These are phyloP conservation scores for Zygothrica quintamaculata DNA, from an alignment of 2,888 invertebrate genomes.

Conservation along the genomic window DNA sequence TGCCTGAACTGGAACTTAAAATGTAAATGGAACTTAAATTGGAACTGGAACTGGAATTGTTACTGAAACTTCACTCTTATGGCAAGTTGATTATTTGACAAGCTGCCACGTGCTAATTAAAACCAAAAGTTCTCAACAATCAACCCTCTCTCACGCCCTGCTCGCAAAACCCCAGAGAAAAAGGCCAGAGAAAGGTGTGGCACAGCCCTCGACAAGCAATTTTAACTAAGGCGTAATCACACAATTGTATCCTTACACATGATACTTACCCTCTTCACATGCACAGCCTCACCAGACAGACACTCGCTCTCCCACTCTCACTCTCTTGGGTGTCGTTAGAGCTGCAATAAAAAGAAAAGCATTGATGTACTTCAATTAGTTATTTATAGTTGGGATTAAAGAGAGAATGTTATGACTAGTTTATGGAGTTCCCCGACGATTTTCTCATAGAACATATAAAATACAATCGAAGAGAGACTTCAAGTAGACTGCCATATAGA, in stretches of 20 bases:
- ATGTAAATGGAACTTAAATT: neutral
- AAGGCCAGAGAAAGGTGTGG: constrained; percentile 26
- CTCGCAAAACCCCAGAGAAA: neutral
- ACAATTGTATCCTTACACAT: constrained; percentile 54
- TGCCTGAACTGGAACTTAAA: constrained; percentile 10
- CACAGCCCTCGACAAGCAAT: constrained; percentile 40
- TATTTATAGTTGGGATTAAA: constrained; percentile 23
- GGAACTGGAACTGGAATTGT: neutral
- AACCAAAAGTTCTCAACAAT: constrained; percentile 37
- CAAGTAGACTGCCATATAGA: no score
- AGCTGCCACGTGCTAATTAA: constrained; percentile 52
- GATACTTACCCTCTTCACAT: constrained; percentile 44
- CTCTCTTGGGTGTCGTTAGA: constrained; percentile 66
- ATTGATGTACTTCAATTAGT: constrained; percentile 69
- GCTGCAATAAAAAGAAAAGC: constrained; percentile 55
- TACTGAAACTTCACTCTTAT: constrained; percentile 11
- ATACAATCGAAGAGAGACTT: no score
- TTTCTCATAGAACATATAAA: neutral
- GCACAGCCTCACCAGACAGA: neutral
- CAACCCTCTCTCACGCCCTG: neutral
- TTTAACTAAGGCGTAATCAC: constrained; percentile 56
- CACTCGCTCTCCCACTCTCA: constrained; percentile 7
- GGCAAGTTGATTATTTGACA: constrained; percentile 39
- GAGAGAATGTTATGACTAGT: neutral
- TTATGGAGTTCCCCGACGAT: neutral